phyloP scores from a whole-genome alignment of 1,140 invertebrate genomes.

The Scaptomyza pallida region DNA sequence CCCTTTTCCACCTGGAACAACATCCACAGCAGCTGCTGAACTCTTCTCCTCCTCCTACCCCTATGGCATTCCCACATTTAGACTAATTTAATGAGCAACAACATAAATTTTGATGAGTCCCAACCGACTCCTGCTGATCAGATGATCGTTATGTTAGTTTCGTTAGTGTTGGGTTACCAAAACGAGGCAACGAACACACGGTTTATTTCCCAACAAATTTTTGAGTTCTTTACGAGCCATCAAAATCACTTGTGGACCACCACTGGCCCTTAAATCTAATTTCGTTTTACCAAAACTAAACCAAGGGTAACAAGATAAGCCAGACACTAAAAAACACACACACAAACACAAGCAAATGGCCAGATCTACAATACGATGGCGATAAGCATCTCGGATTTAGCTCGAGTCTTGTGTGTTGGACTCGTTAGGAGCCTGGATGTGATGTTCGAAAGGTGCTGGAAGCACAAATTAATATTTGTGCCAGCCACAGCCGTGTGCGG shows the following conservation, averaged over 20 bases:
- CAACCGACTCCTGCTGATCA: conserved; percentile 61
- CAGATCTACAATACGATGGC: conserved; percentile 24
- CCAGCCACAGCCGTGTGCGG: conserved; percentile 60
- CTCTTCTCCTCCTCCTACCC: conserved; percentile 19
- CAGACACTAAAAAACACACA: conserved; percentile 51
- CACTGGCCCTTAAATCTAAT: conserved; percentile 75
- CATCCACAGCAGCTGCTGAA: conserved; percentile 18
- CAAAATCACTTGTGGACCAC: conserved; percentile 72
- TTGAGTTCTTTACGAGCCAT: conserved; percentile 80
- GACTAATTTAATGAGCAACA: conserved; percentile 79
- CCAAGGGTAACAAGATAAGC: conserved; percentile 73
- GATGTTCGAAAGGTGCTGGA: conserved; percentile 58
- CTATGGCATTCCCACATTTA: conserved; percentile 44
- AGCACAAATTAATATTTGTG: conserved; percentile 81
- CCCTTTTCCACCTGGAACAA: conserved; percentile 37
- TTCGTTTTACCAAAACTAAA: conserved; percentile 71
- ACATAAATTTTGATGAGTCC: conserved; percentile 67
- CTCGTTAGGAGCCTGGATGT: conserved; percentile 52
- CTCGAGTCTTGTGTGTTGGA: conserved; percentile 1
- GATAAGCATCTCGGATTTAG: conserved; percentile 53
- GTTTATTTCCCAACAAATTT: conserved; percentile 56
- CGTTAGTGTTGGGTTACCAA: conserved; percentile 35
- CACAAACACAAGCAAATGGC: conserved; percentile 13
- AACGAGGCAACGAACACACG: conserved; percentile 10
- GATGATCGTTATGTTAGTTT: conserved; percentile 47